Conservation (phyloP, 1,140 invertebrate genomes). For the Drosophila triauraria region DNA sequence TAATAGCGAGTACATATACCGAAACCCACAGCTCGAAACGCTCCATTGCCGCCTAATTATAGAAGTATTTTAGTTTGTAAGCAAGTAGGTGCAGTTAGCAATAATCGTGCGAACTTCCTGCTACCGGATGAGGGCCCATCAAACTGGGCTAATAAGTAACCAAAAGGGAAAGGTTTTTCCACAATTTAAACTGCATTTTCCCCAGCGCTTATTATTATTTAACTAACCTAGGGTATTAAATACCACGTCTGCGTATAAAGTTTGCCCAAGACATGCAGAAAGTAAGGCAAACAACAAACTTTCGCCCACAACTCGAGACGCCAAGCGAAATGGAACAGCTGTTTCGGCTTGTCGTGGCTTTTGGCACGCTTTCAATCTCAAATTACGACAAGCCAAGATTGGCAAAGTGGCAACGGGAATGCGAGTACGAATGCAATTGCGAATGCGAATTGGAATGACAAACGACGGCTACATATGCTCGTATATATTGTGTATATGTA, state of each 20-base stretch:
- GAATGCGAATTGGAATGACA: conserved; percentile 47
- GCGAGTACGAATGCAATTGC: conserved; percentile 16
- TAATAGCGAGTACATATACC: conserved; percentile 35
- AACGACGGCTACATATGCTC: conserved; percentile 27
- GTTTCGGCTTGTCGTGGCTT: conserved; percentile 41
- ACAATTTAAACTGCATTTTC: not conserved
- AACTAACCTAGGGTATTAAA: conserved; percentile 14
- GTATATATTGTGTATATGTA: not conserved
- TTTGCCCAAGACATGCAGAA: conserved; percentile 36
- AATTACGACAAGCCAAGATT: conserved; percentile 63
- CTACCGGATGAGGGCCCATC: conserved; percentile 9
- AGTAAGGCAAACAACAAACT: conserved; percentile 53
- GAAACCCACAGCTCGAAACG: conserved; percentile 21
- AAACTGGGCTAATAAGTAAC: not conserved
- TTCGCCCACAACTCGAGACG: conserved; percentile 74
- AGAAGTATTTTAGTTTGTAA: conserved; percentile 32
- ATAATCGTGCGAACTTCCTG: conserved; percentile 69
- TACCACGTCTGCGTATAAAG: conserved; percentile 2
- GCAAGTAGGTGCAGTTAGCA: conserved; percentile 27
- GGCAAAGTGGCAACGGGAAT: conserved; percentile 45
- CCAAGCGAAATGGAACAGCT: conserved; percentile 78
- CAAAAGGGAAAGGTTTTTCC: conserved; percentile 10
- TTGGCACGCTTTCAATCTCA: conserved; percentile 80
- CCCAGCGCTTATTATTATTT: not conserved
- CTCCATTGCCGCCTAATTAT: conserved; percentile 42